Evolutionary conservation across 2,888 invertebrate species (phyloP), one percentile per base, ranked within the genome.

Genomic region (Hydrotaea cyrtoneurina): DNA sequence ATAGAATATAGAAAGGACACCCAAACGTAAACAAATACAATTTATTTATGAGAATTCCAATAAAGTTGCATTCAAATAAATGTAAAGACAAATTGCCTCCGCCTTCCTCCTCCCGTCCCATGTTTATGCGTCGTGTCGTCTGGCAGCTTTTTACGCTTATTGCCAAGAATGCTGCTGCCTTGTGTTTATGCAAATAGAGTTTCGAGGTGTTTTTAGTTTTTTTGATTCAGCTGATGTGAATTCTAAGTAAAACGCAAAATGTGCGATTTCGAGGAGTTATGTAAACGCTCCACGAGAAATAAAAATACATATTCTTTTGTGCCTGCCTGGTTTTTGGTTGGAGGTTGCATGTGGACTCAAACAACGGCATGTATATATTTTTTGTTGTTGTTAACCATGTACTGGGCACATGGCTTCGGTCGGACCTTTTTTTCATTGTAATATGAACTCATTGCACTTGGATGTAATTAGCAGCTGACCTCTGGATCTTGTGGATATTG

Each of bases 1-100:
- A 31, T 7, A 31, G 10, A 15, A 43, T 43, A 50, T 36, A 62
- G 78, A 82, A 82, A 78, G 71, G 55, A 75, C 72, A 72, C 36
- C 43, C 43, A 39, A 39, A 1, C 39, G 13, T 2, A 39, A 13
- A 39, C 7, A 39, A 39, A 73, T 66, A 36, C 55, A 39, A 79
- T 76, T 79, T 83, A 79, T 83, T 83, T 83, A 80, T 83, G 31
- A n/a, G n/a, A 80, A 83, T 83, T 66, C 83, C 83, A 66, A 79
- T 62, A 62, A 80, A 50, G 57, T 83, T 73, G 31, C 31, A 31
- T 7, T 66, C 5, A n/a, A 64, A 62, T 36, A 66, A 62, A 77
- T 66, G 13, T n/a, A 17, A 73, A 72, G 53, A 17, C 15, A n/a
- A 78, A 39, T 66, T 39, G 39, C 39, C 39, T 4, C 39, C 8